Conservation (phyloP, 2,113 vertebrate genomes). For the Carlito syrichta region DNA sequence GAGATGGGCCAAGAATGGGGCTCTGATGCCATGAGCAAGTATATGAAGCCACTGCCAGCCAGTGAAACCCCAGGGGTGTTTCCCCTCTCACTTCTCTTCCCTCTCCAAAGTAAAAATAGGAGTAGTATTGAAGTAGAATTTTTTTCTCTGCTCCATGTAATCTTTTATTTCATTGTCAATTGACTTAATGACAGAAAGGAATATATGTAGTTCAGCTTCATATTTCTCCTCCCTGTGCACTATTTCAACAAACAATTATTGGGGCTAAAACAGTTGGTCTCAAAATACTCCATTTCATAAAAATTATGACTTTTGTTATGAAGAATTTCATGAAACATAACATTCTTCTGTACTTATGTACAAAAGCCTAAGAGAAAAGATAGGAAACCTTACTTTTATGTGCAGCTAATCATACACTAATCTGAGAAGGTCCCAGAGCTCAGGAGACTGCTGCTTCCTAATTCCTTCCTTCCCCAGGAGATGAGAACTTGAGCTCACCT, state of each 20-base stretch:
- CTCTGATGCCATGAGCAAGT: not conserved
- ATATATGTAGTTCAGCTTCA: not conserved
- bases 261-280: not conserved
- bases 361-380: not conserved
- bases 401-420: not conserved
- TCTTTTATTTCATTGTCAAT: constrained; percentile 29
- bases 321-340: not conserved
- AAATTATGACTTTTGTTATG: not conserved
- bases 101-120: constrained; percentile 7
- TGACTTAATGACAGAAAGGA: constrained; percentile 3
- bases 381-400: not conserved
- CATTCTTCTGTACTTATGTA: not conserved
- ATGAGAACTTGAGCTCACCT: not conserved
- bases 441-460: not conserved
- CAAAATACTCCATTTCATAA: not conserved
- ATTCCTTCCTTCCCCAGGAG: not conserved
- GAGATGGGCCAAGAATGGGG: not conserved
- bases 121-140: not conserved
- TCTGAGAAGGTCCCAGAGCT: not conserved
- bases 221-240: not conserved
- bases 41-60: not conserved
- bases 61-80: not conserved
- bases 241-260: constrained; percentile 29
- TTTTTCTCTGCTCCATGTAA: not conserved
- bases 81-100: not conserved